These are phyloP conservation scores for Saturnia pavonia DNA, from an alignment of 2,888 invertebrate species.

Conservation along the genomic window DNA sequence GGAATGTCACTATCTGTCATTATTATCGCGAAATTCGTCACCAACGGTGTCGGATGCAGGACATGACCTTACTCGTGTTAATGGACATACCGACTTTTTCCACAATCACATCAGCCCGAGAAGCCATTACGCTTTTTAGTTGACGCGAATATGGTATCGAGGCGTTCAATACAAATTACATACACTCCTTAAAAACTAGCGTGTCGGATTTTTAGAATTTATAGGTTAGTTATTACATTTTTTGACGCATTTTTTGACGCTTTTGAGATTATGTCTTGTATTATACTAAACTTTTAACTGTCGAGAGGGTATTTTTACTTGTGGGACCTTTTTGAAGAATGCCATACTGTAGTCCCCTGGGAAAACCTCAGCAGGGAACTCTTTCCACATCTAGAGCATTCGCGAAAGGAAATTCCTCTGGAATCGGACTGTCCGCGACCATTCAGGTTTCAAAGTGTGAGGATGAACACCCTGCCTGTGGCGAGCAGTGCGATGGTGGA, in stretches of 20 bases:
- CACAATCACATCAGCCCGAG: slow-evolving; percentile 4
- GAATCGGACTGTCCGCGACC: too few species aligned
- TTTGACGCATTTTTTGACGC: background rate
- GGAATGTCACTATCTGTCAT: slow-evolving; percentile 49
- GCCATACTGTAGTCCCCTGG: too few species aligned
- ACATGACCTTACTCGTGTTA: slow-evolving; percentile 30
- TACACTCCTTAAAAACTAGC: slow-evolving; percentile 2
- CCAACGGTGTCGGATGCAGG: slow-evolving; percentile 48
- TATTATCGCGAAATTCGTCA: slow-evolving; percentile 45
- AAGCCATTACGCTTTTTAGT: slow-evolving; percentile 17
- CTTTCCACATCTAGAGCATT: too few species aligned
- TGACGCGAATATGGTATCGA: slow-evolving; percentile 1
- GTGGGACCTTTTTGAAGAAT: too few species aligned
- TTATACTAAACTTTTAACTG: too few species aligned
- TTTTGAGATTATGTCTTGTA: background rate
- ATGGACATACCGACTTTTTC: slow-evolving; percentile 39
- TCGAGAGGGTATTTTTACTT: too few species aligned
- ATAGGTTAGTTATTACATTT: background rate
- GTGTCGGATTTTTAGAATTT: background rate
- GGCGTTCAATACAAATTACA: slow-evolving; percentile 3
- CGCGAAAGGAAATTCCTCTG: too few species aligned
- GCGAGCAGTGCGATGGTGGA: too few species aligned
- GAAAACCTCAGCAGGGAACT: too few species aligned
- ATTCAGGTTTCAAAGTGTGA: too few species aligned
- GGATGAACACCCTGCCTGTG: too few species aligned